Evolutionary conservation across 2,888 invertebrate genomes (phyloP), one percentile per base, ranked within the genome.

Genomic region (Tenthredo notha): DNA sequence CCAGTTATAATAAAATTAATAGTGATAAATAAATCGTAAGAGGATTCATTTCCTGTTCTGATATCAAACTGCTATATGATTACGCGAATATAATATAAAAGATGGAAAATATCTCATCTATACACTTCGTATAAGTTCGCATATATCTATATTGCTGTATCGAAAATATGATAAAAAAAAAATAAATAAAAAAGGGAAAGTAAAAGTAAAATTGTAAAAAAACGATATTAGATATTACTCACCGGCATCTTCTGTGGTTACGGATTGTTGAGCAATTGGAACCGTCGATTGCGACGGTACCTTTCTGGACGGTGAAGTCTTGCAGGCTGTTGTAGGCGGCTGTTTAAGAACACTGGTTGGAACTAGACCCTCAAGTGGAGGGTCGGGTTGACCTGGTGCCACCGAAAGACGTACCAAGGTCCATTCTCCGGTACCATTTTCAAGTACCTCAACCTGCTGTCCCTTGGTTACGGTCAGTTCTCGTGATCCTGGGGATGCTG

Each of bases 401-500:
- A 89, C 93, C 90, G 92, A 93, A 92, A 94, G 93, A 94, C 94
- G 93, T 93, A 93, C 95, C 93, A 89, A 90, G 21, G 94, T 94
- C 94, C 94, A 94, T 86, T 94, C 94, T 89, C 95, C 94, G 86
- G 95, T 94, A 91, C 96, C 96, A 87, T 96, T 95, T 93, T 98
- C 98, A 88, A 98, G 94, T 87, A 98, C 96, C 93, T 98, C 98
- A 87, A 98, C 98, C 94, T 98, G 98, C 94, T 98, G 98, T 37
- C 98, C 98, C 93, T 98, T 98, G 87, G 95, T 95, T 72, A 99
- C 98, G 84, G 96, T 96, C 90, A 98, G 94, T 94, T 98, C 98
- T 85, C 96, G 96, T 75, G 96, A 94, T 88, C 96, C 96, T 15
- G 96, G 94, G 25, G 96, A 95, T n/a, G 97, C 96, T 40, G 95